phyloP scores from a whole-genome alignment of 2,113 vertebrate species.

The Panurus biarmicus region DNA sequence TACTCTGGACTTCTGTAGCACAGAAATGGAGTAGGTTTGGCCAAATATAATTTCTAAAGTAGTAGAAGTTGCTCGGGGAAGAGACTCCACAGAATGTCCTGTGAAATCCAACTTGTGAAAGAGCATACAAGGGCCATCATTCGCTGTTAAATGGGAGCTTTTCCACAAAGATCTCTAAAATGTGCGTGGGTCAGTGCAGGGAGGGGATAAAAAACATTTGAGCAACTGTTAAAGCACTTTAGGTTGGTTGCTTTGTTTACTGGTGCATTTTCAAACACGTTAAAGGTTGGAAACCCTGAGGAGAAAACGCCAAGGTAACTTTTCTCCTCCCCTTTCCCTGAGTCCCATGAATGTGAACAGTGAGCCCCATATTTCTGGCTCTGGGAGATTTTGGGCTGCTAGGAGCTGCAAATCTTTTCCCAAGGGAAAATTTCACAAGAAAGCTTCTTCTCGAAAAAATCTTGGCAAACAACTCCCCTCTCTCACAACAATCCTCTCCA shows the following conservation, averaged over 20 bases:
- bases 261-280: background rate
- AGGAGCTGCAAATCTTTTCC: too few species aligned
- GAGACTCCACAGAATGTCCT: background rate
- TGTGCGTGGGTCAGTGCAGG: background rate
- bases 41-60: background rate
- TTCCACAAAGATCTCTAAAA: background rate
- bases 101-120: background rate
- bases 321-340: background rate
- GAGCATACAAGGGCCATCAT: background rate
- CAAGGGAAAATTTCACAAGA: too few species aligned
- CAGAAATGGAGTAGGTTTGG: background rate
- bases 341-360: background rate
- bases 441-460: too few species aligned
- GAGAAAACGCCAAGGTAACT: rapidly evolving
- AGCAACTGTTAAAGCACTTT: background rate
- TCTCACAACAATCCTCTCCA: too few species aligned
- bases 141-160: background rate
- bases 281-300: background rate
- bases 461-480: too few species aligned
- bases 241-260: background rate
- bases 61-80: background rate
- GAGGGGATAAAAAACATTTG: background rate
- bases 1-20: background rate
- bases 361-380: too few species aligned
- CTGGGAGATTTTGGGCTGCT: too few species aligned